Base-by-base conservation (phyloP, 2,888 invertebrate species). In the Cephalotes varians region DNA sequence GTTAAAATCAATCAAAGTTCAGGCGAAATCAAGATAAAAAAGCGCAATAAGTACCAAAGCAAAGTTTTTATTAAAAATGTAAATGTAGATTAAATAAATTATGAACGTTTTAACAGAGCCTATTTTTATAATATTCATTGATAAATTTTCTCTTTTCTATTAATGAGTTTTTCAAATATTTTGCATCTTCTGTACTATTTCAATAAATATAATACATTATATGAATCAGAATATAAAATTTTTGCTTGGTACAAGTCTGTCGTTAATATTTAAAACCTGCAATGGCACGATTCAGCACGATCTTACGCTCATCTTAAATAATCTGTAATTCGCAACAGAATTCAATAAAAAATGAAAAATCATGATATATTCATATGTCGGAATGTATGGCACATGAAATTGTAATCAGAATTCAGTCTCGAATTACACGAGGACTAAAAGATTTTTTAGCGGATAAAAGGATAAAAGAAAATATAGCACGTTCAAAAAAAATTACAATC, bases 1-100 rank as follows among this genome's bases (percentile, higher is more conserved):
- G 79, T 51, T 37, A 79, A 85, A 83, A 69, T 74, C 54, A 64
- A 44, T 64, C 40, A 54, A 49, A 71, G 76, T 54, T 40, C n/a
- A 54, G 1, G 5, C 37, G 12, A 5, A 21, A 2, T 15, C 0
- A 18, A 12, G 12, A 28, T 47, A 15, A n/a, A 15, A 12, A 4
- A 2, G 10, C 18, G 18, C 10, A 9, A 21, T 47, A 0, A 28
- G 3, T 21, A 9, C 31, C 6, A 49, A 44, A 40, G 18, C 18
- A 21, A 72, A 31, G 4, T 31, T 72, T 37, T n/a, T n/a, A 12
- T 64, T 25, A 6, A 47, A 47, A 49, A 10, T 7, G 7, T 51
- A 37, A 65, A 64, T 51, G 15, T 44, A 31, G 4, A 7, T 12
- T 44, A 31, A 2, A 7, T 12, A 28, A 12, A 49, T 31, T 31